phyloP scores from a whole-genome alignment of 2,797 vertebrate genomes.

The Microcaecilia unicolor region DNA sequence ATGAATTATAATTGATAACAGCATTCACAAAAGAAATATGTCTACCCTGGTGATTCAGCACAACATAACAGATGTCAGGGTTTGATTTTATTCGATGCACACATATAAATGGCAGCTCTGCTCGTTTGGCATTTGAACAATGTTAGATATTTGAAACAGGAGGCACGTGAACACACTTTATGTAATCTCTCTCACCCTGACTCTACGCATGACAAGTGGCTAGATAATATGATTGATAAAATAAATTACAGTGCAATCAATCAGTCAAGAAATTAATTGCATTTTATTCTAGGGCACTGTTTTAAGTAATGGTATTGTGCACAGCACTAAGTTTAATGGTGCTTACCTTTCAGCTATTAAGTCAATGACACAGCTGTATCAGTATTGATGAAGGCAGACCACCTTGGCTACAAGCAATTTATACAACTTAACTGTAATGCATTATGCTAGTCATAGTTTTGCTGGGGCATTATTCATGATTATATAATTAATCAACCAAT shows the following conservation, averaged over 20 bases:
- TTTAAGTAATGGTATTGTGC: conserved; percentile 18
- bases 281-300: conserved; percentile 4
- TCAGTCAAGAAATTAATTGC: conserved; percentile 23
- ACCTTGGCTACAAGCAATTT: conserved; percentile 8
- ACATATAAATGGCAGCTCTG: no score
- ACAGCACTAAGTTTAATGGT: conserved; percentile 16
- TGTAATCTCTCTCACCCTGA: conserved; percentile 8
- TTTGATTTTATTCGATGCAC: no score
- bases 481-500: no score
- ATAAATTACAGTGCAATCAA: conserved; percentile 8
- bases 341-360: conserved; percentile 18
- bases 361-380: neutral
- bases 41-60: no score
- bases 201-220: conserved; percentile 5
- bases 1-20: no score
- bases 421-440: conserved; percentile 3
- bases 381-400: conserved; percentile 2
- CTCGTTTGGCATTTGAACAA: no score
- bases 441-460: neutral
- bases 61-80: no score
- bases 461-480: conserved; percentile 5
- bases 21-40: no score
- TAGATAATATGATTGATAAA: conserved; percentile 22
- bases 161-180: neutral
- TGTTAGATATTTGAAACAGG: no score